These are phyloP conservation scores for Catharus ustulatus DNA, from an alignment of 2,797 vertebrate species.

Conservation along the genomic window DNA sequence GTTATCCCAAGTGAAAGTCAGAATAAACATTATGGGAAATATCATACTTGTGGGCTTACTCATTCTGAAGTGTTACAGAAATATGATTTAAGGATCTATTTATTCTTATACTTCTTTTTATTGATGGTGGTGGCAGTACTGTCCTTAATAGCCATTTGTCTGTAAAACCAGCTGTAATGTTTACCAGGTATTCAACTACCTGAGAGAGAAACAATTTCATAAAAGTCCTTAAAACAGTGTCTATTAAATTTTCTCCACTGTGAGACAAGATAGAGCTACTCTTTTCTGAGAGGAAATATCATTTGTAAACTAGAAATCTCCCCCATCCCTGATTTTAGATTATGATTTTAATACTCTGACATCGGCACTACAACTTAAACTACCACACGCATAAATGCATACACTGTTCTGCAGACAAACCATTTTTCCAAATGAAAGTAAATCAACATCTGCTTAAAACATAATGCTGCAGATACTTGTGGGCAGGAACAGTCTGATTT, in stretches of 20 bases:
- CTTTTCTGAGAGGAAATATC: background rate
- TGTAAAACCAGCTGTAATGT: background rate
- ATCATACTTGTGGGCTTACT: background rate
- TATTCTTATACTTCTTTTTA: background rate
- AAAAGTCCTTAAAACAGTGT: background rate
- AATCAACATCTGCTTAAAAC: constrained; percentile 59
- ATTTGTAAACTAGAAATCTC: constrained; percentile 12
- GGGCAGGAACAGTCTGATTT: constrained; percentile 48
- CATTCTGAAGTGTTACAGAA: background rate
- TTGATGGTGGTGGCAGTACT: background rate
- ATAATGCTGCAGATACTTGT: constrained; percentile 12
- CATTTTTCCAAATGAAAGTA: constrained; percentile 62
- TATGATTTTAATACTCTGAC: constrained; percentile 29
- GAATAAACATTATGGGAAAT: background rate
- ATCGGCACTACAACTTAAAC: background rate
- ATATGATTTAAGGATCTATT: background rate
- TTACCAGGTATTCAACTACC: background rate
- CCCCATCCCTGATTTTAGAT: background rate
- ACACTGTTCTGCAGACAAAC: constrained; percentile 5
- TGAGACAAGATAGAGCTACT: background rate
- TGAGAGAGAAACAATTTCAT: background rate
- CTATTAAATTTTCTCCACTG: background rate
- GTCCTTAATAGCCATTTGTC: background rate
- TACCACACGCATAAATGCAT: constrained; percentile 30
- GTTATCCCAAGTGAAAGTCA: background rate